Evolutionary conservation across 2,113 vertebrate species (phyloP), one percentile per base, ranked within the genome.

Genomic region (Megalops atlanticus): DNA sequence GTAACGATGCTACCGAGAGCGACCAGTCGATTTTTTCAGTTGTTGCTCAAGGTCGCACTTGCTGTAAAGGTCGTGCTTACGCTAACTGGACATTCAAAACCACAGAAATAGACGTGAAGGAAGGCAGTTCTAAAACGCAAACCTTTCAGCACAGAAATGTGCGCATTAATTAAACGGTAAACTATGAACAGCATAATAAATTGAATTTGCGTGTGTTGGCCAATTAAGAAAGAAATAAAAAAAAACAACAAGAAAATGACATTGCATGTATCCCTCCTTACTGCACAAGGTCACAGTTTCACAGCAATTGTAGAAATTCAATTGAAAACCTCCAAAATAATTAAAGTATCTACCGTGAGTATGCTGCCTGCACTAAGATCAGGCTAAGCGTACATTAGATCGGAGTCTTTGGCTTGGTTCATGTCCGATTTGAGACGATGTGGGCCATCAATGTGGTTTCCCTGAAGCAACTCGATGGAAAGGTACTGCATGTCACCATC

Each of bases 391-490:
- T 35, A 78, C 49, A 40, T 58, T 38, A 70, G 78, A 21, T 12
- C 33, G 38, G 12, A 36, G 43, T 74, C 70, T 33, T 54, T 38
- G 45, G 79, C 74, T 80, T 80, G 70, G 70, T 73, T 80, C 79
- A 80, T 79, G 64, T 79, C 78, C 71, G 78, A 79, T 71, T 35
- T 79, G 31, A 79, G 58, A 47, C 18, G 41, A 79, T 24, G 41
- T 79, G 64, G 40, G 71, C 40, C 77, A 79, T 47, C 14, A 31
- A 31, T 18, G 11, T 35, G 40, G 27, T 45, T 33, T 45, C 18
- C 31, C 36, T 21, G 6, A 41, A 33, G 47, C 77, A 43, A 16
- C 39, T 33, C 5, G 3, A 39, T 40, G 15, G 41, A 27, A 15
- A 78, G 21, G 3, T 41, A 33, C n/a, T 18, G 64, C 27, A 70